Base-by-base conservation (phyloP, 2,888 invertebrate genomes). In the Troides aeacus region DNA sequence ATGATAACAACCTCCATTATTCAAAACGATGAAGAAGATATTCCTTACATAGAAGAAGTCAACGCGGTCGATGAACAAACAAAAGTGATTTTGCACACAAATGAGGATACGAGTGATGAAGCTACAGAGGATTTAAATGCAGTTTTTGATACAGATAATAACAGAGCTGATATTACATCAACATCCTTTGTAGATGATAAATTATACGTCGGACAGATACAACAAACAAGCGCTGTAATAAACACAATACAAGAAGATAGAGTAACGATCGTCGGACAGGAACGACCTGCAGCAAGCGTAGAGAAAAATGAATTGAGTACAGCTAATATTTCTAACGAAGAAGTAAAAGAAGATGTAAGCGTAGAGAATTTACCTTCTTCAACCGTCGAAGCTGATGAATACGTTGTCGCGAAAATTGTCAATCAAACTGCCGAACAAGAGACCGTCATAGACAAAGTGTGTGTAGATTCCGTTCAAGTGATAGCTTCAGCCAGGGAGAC, bases 401-500 rank as follows among this genome's bases (percentile, higher is more conserved):
- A 18, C 5, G 18, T 53, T 18, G 53, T n/a, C 15, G 53, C 53
- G 15, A 10, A 53, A 53, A 53, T n/a, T 23, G 30, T 56, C 39
- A 4, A 61, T 53, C 39, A 53, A 39, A 18, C 36, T 30, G 53
- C 60, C 23, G 36, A 0, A 61, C 1, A 18, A 46, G 21, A 21
- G 21, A 21, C 3, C 1, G 39, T 10, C 5, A 3, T 66, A n/a
- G 50, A 72, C 50, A 69, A 71, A 39, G 58, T 68, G 10, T 69
- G 70, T 65, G 15, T 66, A 42, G 64, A 66, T 12, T 63, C 72
- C 23, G 71, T 7, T 24, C 6, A 21, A 57, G 21, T 21, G 6
- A 24, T 78, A 61, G 60, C 77, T 60, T 72, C 74, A 61, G 70
- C 73, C 23, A 74, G 73, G 3, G 24, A 6, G 12, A 72, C 66